Evolutionary conservation across 2,113 vertebrate species (phyloP).

Genomic region (Marmota monax): DNA sequence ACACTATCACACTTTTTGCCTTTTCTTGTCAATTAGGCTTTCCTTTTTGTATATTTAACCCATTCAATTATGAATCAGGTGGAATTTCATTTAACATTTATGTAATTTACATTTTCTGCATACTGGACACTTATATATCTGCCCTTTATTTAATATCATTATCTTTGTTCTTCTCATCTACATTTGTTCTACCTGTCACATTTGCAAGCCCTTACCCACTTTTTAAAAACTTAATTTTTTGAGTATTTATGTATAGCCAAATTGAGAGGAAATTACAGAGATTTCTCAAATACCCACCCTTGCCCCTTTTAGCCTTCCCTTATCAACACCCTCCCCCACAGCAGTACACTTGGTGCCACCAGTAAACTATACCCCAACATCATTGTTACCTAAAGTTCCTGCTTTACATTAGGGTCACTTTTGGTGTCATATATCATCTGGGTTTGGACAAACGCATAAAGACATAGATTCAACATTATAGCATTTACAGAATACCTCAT

Average conservation of each 20-base stretch:
- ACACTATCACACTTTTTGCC: not conserved
- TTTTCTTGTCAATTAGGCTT: not conserved
- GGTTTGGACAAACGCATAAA: not conserved
- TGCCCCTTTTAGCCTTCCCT: not conserved
- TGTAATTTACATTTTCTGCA: not conserved
- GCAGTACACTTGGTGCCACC: not conserved
- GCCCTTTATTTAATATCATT: not conserved
- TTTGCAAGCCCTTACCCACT: fast-evolving
- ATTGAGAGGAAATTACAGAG: not conserved
- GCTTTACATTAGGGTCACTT: not conserved
- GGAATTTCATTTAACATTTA: not conserved
- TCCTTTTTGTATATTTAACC: not conserved
- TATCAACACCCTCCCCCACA: not conserved
- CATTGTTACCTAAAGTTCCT: not conserved
- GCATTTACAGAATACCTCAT: not conserved
- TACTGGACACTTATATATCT: not conserved
- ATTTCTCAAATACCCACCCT: not conserved
- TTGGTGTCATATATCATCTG: not conserved
- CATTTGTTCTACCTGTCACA: not conserved
- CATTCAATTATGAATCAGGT: not conserved
- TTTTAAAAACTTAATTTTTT: not conserved
- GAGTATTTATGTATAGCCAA: not conserved
- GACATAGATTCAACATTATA: too few relatives aligned
- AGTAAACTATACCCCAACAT: not conserved
- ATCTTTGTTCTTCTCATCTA: not conserved